Percentiles rank a stretch among this genome's conserved stretches.
phyloP scores from a whole-genome alignment of 1,140 invertebrate genomes.

The Cherax destructor region DNA sequence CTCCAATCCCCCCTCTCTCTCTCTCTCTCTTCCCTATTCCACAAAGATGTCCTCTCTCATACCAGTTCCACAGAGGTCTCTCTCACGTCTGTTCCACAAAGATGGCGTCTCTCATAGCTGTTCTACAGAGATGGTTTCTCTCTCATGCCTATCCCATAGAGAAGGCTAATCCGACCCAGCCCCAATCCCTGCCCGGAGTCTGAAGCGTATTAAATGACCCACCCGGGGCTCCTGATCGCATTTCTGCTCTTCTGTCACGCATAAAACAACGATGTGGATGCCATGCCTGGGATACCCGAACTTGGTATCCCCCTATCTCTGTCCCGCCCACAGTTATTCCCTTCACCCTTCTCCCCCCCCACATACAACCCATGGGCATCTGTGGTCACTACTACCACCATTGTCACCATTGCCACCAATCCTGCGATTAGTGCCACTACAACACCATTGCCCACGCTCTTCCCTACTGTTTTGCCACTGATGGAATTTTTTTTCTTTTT shows the following conservation, averaged over 20 bases:
- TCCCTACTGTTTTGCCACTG: no score
- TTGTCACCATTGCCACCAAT: background rate
- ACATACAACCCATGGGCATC: background rate
- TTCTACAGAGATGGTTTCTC: no score
- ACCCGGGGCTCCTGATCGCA: constrained; percentile 11
- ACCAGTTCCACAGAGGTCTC: no score
- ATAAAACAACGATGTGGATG: constrained; percentile 57
- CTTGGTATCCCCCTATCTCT: constrained; percentile 14
- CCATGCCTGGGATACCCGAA: constrained; percentile 31
- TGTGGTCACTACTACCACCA: background rate
- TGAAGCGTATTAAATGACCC: background rate
- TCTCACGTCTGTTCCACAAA: no score
- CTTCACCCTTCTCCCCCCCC: background rate
- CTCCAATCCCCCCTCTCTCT: no score
- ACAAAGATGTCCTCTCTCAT: no score
- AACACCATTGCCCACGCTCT: no score
- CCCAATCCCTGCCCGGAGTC: background rate
- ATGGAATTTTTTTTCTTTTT: no score
- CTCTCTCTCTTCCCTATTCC: no score
- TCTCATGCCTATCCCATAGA: no score
- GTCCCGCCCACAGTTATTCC: background rate
- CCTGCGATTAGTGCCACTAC: background rate
- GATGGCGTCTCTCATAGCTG: no score
- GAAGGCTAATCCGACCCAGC: no score
- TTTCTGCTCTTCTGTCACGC: constrained; percentile 59